Evolutionary conservation across 2,113 vertebrate genomes (phyloP), one percentile per base, ranked within the genome.

Genomic region (Prunella fulvescens): DNA sequence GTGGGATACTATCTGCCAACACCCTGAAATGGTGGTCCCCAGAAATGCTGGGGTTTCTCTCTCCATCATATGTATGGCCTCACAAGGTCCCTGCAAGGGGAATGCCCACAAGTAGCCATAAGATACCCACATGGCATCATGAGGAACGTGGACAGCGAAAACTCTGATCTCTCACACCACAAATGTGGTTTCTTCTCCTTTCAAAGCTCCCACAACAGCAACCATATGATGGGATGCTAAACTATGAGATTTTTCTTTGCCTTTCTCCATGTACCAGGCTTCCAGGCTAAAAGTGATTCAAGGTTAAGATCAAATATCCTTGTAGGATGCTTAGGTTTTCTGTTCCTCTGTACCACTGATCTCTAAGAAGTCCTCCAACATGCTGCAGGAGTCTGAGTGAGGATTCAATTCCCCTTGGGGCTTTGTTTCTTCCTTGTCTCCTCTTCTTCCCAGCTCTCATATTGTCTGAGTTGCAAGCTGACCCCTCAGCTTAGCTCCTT

Each of bases 51-150:
- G 47, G 6, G 12, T 29, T 88, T 51, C 40, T 80, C n/a, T 61
- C 76, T 64, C 42, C 28, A 9, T 51, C 1, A 1, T 10, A 7
- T 12, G 54, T 31, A 64, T 0, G 4, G 47, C 47, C 16, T 74
- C 60, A 47, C 39, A 64, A 66, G 33, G 47, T 64, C 51, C 57
- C 24, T 29, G 42, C 33, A 78, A 86, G 19, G 22, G 40, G n/a
- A 88, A 86, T 77, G 58, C 60, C 54, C 37, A 28, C 0, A 0
- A 83, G 26, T 24, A 86, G 19, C 29, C 6, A 0, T 11, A 73
- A 61, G 72, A 39, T 57, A 56, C 23, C 69, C 45, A 44, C 3
- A 2, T 6, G 54, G 71, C 42, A 54, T 39, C 31, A 35, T 8
- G 51, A 92, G 72, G 42, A 86, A 42, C 1, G 1, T 11, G 16